Percentiles rank a stretch among this genome's conserved stretches.
phyloP scores from a whole-genome alignment of 2,113 vertebrate species.

The Dasyornis broadbenti region DNA sequence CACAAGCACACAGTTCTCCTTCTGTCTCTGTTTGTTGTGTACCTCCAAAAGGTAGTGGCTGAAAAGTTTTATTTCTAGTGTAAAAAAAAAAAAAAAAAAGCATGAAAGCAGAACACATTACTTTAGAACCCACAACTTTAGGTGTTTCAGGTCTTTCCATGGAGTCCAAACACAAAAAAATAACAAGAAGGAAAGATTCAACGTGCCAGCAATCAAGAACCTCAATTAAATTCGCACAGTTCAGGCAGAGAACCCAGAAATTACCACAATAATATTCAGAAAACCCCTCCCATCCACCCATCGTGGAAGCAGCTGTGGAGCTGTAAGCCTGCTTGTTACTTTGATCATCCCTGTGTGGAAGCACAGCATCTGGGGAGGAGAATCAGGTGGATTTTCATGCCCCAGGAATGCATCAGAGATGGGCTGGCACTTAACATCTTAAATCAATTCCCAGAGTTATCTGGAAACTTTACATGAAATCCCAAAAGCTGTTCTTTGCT shows the following conservation, averaged over 20 bases:
- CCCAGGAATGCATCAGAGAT: not conserved
- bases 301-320: not conserved
- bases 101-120: not conserved
- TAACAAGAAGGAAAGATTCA: not conserved
- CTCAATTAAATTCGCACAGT: not conserved
- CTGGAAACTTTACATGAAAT: not conserved
- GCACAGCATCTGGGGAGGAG: not conserved
- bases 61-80: not conserved
- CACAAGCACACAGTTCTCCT: not conserved
- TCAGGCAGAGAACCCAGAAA: not conserved
- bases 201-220: not conserved
- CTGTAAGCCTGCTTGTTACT: not conserved
- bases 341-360: not conserved
- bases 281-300: not conserved
- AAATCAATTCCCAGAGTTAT: slow-evolving; percentile 24
- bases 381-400: not conserved
- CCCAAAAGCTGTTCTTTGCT: not conserved
- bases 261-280: not conserved
- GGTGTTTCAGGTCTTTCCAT: not conserved
- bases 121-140: not conserved
- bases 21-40: not conserved
- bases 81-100: no score
- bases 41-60: not conserved
- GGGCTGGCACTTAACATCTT: not conserved
- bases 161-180: not conserved